Conservation (phyloP, 2,888 invertebrate species). For the Pristionchus entomophagus region DNA sequence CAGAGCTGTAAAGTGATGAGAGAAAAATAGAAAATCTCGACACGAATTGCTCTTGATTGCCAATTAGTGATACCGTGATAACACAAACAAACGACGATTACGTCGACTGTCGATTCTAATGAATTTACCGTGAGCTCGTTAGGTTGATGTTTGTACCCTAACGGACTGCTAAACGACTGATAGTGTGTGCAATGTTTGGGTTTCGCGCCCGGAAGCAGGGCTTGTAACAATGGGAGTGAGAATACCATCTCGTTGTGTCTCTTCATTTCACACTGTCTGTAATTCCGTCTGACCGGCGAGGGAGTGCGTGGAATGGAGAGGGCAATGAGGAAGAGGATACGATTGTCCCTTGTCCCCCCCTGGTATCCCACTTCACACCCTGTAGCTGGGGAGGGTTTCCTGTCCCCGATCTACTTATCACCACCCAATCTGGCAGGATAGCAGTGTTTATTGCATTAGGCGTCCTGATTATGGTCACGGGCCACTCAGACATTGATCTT, state of each 20-base stretch:
- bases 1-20: constrained; percentile 22
- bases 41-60: constrained; percentile 29
- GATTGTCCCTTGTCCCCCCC: neutral
- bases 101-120: neutral
- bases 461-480: too few relatives aligned
- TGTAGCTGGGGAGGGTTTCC: neutral
- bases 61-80: neutral
- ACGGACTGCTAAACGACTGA: neutral
- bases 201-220: neutral
- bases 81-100: too few relatives aligned
- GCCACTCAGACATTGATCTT: neutral
- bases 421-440: neutral
- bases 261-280: too few relatives aligned
- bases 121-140: constrained; percentile 17
- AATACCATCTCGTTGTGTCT: too few relatives aligned
- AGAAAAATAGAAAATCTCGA: neutral
- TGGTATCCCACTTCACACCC: neutral
- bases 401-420: neutral
- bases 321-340: neutral
- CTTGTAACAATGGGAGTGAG: neutral
- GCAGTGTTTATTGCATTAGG: constrained; percentile 27
- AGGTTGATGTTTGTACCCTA: neutral
- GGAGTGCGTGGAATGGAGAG: neutral
- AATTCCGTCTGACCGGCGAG: too few relatives aligned
- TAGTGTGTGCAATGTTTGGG: neutral